phyloP scores from a whole-genome alignment of 2,797 vertebrate species.

The Sebastes steindachneri region DNA sequence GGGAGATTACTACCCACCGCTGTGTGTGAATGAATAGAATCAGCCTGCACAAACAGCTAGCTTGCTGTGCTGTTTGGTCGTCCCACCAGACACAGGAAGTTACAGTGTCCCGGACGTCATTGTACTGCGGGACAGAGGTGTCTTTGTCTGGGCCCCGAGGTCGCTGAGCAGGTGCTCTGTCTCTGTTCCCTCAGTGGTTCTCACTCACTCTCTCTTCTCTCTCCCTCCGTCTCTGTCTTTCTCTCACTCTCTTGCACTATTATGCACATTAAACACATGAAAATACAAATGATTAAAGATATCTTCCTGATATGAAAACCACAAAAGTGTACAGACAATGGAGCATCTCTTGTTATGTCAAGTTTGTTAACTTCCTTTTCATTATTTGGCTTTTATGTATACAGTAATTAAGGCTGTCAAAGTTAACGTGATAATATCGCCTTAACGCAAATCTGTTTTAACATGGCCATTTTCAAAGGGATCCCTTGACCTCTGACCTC shows the following conservation, averaged over 20 bases:
- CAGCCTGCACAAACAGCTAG: slow-evolving; percentile 41
- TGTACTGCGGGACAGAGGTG: slow-evolving; percentile 79
- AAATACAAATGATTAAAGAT: not conserved
- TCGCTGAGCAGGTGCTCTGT: slow-evolving; percentile 80
- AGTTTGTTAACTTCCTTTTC: not conserved
- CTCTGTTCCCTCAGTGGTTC: slow-evolving; percentile 56
- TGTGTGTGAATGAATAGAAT: slow-evolving; percentile 29
- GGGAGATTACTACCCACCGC: slow-evolving; percentile 1
- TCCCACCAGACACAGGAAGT: slow-evolving; percentile 76
- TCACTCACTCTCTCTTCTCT: slow-evolving; percentile 43
- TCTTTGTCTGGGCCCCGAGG: slow-evolving; percentile 77
- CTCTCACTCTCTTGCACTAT: not conserved
- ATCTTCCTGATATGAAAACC: not conserved
- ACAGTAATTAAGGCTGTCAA: too few relatives aligned
- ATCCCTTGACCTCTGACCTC: too few relatives aligned
- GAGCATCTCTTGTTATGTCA: not conserved
- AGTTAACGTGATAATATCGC: too few relatives aligned
- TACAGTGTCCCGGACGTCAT: slow-evolving; percentile 70
- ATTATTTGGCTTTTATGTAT: not conserved
- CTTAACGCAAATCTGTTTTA: too few relatives aligned
- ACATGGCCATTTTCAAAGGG: too few relatives aligned
- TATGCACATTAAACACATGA: not conserved
- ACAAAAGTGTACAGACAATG: not conserved
- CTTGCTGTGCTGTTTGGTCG: slow-evolving; percentile 62
- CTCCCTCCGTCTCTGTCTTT: slow-evolving; percentile 27